These are phyloP conservation scores for Anastrepha obliqua DNA, from an alignment of 1,140 invertebrate species.

Conservation along the genomic window DNA sequence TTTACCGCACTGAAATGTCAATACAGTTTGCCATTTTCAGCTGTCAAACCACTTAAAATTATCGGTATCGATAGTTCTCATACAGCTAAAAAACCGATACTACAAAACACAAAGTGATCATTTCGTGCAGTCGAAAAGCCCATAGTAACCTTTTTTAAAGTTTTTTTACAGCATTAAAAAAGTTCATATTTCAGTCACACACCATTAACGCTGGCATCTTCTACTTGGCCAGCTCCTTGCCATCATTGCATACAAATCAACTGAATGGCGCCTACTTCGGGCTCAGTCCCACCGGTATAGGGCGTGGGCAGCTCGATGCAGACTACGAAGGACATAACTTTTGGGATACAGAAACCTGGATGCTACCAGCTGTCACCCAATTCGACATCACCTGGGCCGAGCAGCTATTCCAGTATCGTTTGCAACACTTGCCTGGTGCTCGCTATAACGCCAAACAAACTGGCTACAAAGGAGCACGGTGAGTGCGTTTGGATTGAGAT, in stretches of 20 bases:
- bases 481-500: not conserved
- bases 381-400: slow-evolving; percentile 64
- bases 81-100: too few relatives aligned
- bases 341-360: slow-evolving; percentile 74
- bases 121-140: too few relatives aligned
- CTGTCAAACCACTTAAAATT: too few relatives aligned
- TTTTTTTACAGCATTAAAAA: too few relatives aligned
- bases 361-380: slow-evolving; percentile 67
- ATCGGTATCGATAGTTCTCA: too few relatives aligned
- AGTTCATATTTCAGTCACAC: slow-evolving; percentile 56
- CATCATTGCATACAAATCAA: slow-evolving; percentile 74
- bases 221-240: slow-evolving; percentile 77
- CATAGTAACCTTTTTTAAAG: too few relatives aligned
- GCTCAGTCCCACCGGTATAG: slow-evolving; percentile 77
- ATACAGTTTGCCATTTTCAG: too few relatives aligned
- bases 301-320: slow-evolving; percentile 73
- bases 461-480: slow-evolving; percentile 68
- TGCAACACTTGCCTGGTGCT: slow-evolving; percentile 62
- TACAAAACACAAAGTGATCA: too few relatives aligned
- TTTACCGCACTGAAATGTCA: too few relatives aligned
- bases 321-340: slow-evolving; percentile 73
- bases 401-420: slow-evolving; percentile 66
- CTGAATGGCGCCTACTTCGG: slow-evolving; percentile 75
- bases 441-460: slow-evolving; percentile 64
- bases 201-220: slow-evolving; percentile 78